Base-by-base conservation (phyloP, 2,888 invertebrate genomes). In the Desoria tigrina region DNA sequence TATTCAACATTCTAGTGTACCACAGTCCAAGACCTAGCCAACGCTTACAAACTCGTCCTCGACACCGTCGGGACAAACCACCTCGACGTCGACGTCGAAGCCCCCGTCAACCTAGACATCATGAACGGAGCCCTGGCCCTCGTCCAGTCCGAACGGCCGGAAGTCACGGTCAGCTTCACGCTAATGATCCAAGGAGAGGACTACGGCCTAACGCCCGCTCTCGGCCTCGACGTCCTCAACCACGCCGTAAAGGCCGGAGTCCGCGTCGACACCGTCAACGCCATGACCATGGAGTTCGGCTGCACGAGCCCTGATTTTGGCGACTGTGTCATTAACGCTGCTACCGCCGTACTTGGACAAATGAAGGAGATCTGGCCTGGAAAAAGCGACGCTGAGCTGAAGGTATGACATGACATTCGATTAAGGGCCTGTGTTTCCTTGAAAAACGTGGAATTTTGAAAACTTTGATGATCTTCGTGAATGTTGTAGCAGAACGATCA, bases 291-390 rank as follows among this genome's bases (percentile, higher is more conserved):
- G n/a, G 65, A 68, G 16, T 65, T 28, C 39, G 60, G 60, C n/a
- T 60, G 54, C n/a, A 65, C 53, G 28, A 60, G 54, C 23, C 54
- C 37, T 11, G 50, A 42, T 49, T 74, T 65, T 62, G 74, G 74
- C 0, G 72, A 75, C 32, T 50, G 69, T 2, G 71, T 74, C 1
- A 73, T 75, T 57, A 66, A 65, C 27, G 63, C 71, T 18, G 68
- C 61, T 1, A 42, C 11, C 2, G 59, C 63, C 23, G 67, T 67
- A 14, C 60, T 73, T 16, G 54, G 45, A 14, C 75, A 75, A 69
- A 70, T 75, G 73, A 64, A 58, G 9, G 72, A 70, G 21, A 75
- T 75, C 54, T 75, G 74, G 74, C 74, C 75, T 1, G 74, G 74
- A 39, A 75, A 75, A 50, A 68, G 67, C 2, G 66, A 63, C 2